Conservation (phyloP, 2,888 invertebrate genomes). For the Clepsis dumicolana region DNA sequence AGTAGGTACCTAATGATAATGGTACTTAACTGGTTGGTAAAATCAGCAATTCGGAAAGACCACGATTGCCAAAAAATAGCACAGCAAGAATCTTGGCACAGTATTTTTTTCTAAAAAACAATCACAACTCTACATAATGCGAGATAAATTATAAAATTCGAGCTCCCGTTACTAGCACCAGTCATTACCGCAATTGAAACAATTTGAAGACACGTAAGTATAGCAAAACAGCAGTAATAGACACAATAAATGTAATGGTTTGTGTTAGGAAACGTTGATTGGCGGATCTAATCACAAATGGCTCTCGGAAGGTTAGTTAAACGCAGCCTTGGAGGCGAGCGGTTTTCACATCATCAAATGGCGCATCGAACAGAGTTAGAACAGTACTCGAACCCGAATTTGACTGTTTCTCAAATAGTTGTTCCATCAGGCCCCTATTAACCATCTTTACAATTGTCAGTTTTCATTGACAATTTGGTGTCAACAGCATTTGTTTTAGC, state of each 20-base stretch:
- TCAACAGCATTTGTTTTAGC: too few relatives aligned
- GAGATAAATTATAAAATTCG: not conserved
- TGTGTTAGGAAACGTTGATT: conserved; percentile 56
- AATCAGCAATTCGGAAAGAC: too few relatives aligned
- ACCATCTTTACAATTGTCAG: too few relatives aligned
- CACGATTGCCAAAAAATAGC: too few relatives aligned
- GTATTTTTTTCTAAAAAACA: too few relatives aligned
- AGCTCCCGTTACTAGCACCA: not conserved
- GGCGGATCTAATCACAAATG: conserved; percentile 68
- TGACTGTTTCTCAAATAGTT: too few relatives aligned
- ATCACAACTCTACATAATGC: not conserved
- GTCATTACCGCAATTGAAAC: conserved; percentile 36
- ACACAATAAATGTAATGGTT: conserved; percentile 45
- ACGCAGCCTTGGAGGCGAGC: conserved; percentile 57
- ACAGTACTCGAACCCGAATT: too few relatives aligned
- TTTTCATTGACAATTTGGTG: too few relatives aligned
- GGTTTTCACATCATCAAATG: conserved; percentile 62
- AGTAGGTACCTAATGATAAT: too few relatives aligned
- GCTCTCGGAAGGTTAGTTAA: conserved; percentile 62
- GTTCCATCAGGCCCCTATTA: too few relatives aligned
- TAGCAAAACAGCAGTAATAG: conserved; percentile 23
- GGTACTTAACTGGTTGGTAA: too few relatives aligned
- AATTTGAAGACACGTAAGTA: conserved; percentile 24
- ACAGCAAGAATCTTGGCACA: too few relatives aligned
- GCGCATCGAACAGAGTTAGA: not conserved